Evolutionary conservation across 2,888 invertebrate genomes (phyloP).

Genomic region (Orthosia cruda): DNA sequence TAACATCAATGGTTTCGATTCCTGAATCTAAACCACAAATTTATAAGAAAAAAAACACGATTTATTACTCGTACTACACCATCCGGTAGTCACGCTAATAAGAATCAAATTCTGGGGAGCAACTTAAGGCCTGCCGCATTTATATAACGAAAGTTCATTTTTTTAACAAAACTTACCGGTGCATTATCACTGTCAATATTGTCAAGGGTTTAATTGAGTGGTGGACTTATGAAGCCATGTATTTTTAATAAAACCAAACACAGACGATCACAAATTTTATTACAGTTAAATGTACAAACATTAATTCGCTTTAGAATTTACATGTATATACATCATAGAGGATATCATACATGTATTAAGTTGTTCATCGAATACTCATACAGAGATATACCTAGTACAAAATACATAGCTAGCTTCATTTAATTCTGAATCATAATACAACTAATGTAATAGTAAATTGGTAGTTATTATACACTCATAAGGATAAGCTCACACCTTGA

Average conservation of each 20-base stretch:
- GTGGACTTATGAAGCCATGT: background rate
- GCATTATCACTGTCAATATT: no score
- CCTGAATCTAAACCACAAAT: no score
- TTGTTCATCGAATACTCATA: constrained; percentile 52
- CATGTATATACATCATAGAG: constrained; percentile 45
- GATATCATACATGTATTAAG: constrained; percentile 48
- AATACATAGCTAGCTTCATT: constrained; percentile 59
- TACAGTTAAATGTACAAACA: constrained; percentile 71
- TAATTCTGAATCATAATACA: constrained; percentile 44
- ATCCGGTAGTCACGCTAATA: no score
- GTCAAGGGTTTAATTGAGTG: no score
- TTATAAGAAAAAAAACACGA: no score
- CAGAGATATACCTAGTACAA: constrained; percentile 50
- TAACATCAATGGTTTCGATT: no score
- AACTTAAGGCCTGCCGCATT: no score
- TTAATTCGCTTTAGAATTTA: constrained; percentile 59
- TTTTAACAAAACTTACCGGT: no score
- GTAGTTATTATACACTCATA: constrained; percentile 51
- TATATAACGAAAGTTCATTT: no score
- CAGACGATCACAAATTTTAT: constrained; percentile 72
- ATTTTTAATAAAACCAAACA: constrained; percentile 29
- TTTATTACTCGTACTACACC: no score
- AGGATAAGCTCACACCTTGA: no score
- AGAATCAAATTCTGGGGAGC: no score
- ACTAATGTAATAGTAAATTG: constrained; percentile 53